Conservation (phyloP, 2,888 invertebrate genomes). For the Acrobasis consociella region DNA sequence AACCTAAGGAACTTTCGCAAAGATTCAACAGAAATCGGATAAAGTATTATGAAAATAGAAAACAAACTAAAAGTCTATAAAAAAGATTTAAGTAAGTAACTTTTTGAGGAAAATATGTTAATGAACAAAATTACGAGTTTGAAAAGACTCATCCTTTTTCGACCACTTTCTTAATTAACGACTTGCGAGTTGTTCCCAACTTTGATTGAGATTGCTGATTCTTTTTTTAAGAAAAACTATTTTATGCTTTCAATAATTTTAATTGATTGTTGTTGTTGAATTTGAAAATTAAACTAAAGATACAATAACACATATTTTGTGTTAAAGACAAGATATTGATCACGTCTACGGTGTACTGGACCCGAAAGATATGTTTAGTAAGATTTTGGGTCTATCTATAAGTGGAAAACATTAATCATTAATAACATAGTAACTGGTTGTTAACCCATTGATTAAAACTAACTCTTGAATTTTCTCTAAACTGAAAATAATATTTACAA, state of each 20-base stretch:
- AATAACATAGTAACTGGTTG: too few relatives aligned
- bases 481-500: too few relatives aligned
- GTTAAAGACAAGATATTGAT: too few relatives aligned
- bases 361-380: too few relatives aligned
- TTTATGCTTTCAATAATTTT: neutral
- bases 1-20: neutral
- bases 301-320: too few relatives aligned
- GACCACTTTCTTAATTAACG: conserved; percentile 35
- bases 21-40: neutral
- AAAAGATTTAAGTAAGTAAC: conserved; percentile 27
- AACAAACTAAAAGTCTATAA: conserved; percentile 17
- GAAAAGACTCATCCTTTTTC: conserved; percentile 56
- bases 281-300: too few relatives aligned
- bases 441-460: too few relatives aligned
- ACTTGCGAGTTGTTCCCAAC: neutral
- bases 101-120: conserved; percentile 52
- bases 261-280: neutral
- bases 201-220: neutral
- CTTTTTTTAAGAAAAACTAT: neutral
- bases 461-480: too few relatives aligned
- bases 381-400: too few relatives aligned
- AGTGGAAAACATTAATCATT: too few relatives aligned
- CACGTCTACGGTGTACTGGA: too few relatives aligned
- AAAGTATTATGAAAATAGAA: conserved; percentile 1
- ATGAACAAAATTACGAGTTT: conserved; percentile 67